phyloP scores from a whole-genome alignment of 2,113 vertebrate genomes.

The Struthio camelus region DNA sequence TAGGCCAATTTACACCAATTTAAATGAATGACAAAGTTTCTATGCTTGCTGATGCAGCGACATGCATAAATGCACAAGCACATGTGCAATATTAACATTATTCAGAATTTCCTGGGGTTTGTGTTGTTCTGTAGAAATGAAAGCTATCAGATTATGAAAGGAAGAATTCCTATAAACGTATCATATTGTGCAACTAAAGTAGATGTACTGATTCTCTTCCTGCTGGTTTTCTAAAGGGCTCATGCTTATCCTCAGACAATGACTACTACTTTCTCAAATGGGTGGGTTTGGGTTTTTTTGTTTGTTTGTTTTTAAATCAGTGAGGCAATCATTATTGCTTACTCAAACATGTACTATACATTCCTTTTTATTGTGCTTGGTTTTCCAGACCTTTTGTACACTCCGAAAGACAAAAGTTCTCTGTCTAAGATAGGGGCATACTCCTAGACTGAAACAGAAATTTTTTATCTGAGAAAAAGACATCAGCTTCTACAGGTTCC shows the following conservation, averaged over 20 bases:
- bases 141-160: background rate
- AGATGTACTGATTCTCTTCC: background rate
- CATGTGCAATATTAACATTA: background rate
- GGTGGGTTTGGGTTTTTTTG: background rate
- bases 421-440: background rate
- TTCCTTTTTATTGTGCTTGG: background rate
- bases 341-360: background rate
- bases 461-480: background rate
- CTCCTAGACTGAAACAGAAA: background rate
- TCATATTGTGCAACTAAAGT: background rate
- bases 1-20: background rate
- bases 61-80: rapidly evolving
- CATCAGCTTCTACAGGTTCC: background rate
- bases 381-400: background rate
- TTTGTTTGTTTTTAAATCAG: background rate
- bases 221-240: background rate
- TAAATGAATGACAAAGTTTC: background rate
- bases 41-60: background rate
- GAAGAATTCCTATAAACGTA: background rate
- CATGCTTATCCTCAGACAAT: background rate
- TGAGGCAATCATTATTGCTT: background rate
- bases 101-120: background rate
- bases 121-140: background rate
- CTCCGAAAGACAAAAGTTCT: background rate
- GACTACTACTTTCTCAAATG: background rate